Evolutionary conservation across 2,113 vertebrate genomes (phyloP), one percentile per base, ranked within the genome.

Genomic region (Antennarius striatus): DNA sequence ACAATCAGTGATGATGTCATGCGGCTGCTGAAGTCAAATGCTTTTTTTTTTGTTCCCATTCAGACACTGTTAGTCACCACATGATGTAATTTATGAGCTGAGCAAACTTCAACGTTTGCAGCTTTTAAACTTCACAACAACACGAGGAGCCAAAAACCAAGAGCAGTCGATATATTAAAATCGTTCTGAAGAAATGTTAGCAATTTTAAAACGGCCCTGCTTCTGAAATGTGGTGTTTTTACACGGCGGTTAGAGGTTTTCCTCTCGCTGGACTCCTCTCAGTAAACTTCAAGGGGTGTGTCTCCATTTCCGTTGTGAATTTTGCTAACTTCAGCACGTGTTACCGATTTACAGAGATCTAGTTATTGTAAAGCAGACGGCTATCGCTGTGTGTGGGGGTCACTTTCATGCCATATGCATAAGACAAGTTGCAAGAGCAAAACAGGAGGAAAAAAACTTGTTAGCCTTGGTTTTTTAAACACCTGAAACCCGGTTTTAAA

Each of bases 291-390:
- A 53, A 62, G 74, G 75, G 80, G 77, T 54, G 61, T 75, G 74
- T 73, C 70, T 40, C 51, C 43, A 64, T 74, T 81, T 83, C 82
- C 66, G 36, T 28, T 73, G 72, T 84, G 56, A 83, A 81, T 83
- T 69, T 77, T n/a, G 47, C 63, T 16, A 59, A 77, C 60, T 71
- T 66, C 15, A 79, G 71, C 85, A 84, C 50, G 68, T 85, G 82
- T 75, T 62, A 74, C 71, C 71, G 1, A 83, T 84, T 80, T 84
- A 68, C 53, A 63, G 45, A 71, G 53, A 49, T n/a, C 52, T 69
- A 22, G 30, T 68, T 56, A 64, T 55, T 68, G 39, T 16, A 3
- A 8, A 4, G 14, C 7, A 9, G 6, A n/a, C 48, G n/a, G n/a
- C 16, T n/a, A 16, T 2, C 49, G 10, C 42, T 12, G 42, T 43